These are phyloP conservation scores for Taphrorychus bicolor DNA, from an alignment of 2,888 invertebrate genomes.

Conservation along the genomic window DNA sequence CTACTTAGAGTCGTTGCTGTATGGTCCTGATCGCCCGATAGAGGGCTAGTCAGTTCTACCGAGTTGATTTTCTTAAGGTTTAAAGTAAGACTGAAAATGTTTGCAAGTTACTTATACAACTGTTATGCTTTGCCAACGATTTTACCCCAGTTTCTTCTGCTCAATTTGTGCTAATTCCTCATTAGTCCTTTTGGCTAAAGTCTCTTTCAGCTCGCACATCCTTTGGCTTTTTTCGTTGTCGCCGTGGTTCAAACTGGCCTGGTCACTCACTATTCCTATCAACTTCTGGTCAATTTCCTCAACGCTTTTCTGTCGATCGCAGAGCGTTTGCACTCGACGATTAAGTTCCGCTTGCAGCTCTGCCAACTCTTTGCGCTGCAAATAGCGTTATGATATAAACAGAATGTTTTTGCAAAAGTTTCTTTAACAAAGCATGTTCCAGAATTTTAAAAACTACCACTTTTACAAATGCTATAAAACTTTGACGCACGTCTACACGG, in stretches of 20 bases:
- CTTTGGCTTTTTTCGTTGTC: not conserved
- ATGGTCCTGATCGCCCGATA: slow-evolving; percentile 39
- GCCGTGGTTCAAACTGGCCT: slow-evolving; percentile 55
- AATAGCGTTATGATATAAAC: slow-evolving; percentile 23
- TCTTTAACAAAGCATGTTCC: too few relatives aligned
- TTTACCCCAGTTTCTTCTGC: slow-evolving; percentile 63
- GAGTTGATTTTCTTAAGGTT: slow-evolving; percentile 66
- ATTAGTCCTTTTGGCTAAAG: slow-evolving; percentile 60
- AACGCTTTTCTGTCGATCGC: slow-evolving; percentile 71
- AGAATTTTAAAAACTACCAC: too few relatives aligned
- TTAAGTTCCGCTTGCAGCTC: slow-evolving; percentile 74
- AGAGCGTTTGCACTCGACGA: slow-evolving; percentile 67
- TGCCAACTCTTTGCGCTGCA: slow-evolving; percentile 75
- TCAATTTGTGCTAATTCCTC: slow-evolving; percentile 63
- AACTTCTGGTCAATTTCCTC: slow-evolving; percentile 75
- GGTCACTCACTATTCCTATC: slow-evolving; percentile 70
- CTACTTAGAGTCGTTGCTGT: slow-evolving; percentile 59
- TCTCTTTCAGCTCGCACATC: slow-evolving; percentile 50
- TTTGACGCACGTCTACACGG: too few relatives aligned
- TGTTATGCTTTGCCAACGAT: not conserved
- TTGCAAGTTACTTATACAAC: not conserved
- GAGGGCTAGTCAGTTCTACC: slow-evolving; percentile 50
- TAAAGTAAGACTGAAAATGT: slow-evolving; percentile 67
- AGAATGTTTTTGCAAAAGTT: too few relatives aligned
- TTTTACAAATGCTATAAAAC: not conserved